Conservation (phyloP, 2,797 vertebrate genomes). For the Acrocephalus scirpaceus region DNA sequence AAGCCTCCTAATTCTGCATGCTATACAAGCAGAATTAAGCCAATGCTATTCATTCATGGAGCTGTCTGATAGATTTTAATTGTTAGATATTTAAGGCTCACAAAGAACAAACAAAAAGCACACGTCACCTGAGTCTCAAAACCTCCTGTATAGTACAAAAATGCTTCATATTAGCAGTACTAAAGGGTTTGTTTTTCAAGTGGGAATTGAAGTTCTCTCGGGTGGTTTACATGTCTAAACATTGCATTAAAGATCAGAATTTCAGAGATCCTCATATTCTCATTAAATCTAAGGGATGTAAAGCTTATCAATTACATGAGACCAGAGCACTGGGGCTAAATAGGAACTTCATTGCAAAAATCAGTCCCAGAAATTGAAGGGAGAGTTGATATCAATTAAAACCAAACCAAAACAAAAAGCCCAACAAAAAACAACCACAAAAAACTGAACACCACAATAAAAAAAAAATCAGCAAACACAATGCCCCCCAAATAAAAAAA, state of each 20-base stretch:
- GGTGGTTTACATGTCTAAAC: background rate
- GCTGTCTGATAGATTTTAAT: background rate
- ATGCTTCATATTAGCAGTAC: background rate
- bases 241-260: background rate
- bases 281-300: background rate
- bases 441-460: rapidly evolving
- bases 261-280: background rate
- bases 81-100: background rate
- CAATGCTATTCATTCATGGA: background rate
- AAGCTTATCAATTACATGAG: background rate
- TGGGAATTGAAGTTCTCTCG: background rate
- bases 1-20: background rate
- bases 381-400: conserved; percentile 57
- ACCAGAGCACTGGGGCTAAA: background rate
- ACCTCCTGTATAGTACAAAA: conserved; percentile 13
- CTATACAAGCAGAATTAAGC: background rate
- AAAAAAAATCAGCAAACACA: background rate
- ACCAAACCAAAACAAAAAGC: no score
- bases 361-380: background rate
- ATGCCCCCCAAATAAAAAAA: background rate
- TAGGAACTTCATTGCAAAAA: background rate
- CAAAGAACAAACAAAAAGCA: background rate
- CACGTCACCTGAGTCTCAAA: background rate
- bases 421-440: background rate
- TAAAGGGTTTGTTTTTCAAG: background rate